phyloP scores from a whole-genome alignment of 2,888 invertebrate species.

The Sarcophaga subvicina region DNA sequence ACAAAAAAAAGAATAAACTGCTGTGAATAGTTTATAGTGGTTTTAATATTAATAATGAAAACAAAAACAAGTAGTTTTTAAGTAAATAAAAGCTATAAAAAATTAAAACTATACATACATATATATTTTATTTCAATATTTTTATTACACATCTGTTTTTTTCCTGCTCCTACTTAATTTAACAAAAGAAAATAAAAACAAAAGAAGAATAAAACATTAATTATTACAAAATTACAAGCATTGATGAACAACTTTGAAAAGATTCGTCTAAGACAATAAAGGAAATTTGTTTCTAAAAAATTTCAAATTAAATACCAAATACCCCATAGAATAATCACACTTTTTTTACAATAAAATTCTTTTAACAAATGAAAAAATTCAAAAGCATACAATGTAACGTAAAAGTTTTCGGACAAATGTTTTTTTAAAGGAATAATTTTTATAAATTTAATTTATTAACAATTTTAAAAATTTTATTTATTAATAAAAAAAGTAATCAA shows the following conservation, averaged over 20 bases:
- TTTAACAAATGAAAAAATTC: slow-evolving; percentile 5
- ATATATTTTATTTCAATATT: background rate
- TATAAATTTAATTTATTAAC: background rate
- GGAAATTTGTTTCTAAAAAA: slow-evolving; percentile 45
- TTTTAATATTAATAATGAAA: slow-evolving; percentile 72
- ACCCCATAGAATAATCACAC: background rate
- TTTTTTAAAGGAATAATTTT: background rate
- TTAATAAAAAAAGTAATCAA: slow-evolving; percentile 38
- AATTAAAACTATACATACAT: slow-evolving; percentile 19
- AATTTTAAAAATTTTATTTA: background rate
- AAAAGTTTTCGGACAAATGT: background rate
- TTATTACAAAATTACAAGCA: slow-evolving; percentile 28
- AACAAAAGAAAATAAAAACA: background rate
- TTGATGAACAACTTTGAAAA: slow-evolving; percentile 47
- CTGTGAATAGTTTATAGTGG: slow-evolving; percentile 81
- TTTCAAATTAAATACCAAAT: background rate
- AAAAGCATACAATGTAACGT: background rate
- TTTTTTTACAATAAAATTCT: slow-evolving; percentile 45
- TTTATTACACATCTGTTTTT: background rate
- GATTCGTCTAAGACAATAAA: slow-evolving; percentile 65
- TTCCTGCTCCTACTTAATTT: background rate
- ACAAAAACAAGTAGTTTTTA: slow-evolving; percentile 61
- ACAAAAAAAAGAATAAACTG: slow-evolving; percentile 73
- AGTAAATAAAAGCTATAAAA: slow-evolving; percentile 52
- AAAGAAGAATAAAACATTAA: background rate